These are phyloP conservation scores for Cerceris rybyensis DNA, from an alignment of 2,888 invertebrate species.

Conservation along the genomic window DNA sequence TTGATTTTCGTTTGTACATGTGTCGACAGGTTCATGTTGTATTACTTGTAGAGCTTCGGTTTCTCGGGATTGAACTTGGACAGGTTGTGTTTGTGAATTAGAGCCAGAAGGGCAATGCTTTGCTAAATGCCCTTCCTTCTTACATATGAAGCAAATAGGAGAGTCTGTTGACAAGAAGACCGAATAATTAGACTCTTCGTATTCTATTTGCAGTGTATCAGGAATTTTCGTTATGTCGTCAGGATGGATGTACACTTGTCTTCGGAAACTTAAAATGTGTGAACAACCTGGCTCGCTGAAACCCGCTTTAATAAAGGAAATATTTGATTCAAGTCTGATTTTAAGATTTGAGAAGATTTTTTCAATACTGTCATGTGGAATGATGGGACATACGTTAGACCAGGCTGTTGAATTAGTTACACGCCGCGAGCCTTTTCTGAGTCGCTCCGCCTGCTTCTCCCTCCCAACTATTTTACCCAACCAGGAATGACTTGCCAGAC, in stretches of 20 bases:
- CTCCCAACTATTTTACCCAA: too few relatives aligned
- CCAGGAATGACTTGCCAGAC: too few relatives aligned
- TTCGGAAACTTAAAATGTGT: conserved; percentile 48
- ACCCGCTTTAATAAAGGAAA: background rate
- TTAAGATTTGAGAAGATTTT: background rate
- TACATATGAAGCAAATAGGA: conserved; percentile 34
- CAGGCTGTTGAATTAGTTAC: too few relatives aligned
- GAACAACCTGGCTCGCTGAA: conserved; percentile 23
- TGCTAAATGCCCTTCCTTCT: conserved; percentile 7
- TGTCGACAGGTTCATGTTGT: too few relatives aligned
- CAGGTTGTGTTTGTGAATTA: too few relatives aligned
- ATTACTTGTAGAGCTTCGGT: too few relatives aligned
- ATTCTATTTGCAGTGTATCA: conserved; percentile 37
- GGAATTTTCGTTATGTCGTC: conserved; percentile 49
- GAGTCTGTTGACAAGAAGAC: conserved; percentile 42
- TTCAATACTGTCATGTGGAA: conserved; percentile 7
- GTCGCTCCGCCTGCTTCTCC: too few relatives aligned
- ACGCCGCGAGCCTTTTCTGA: too few relatives aligned
- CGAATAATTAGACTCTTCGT: conserved; percentile 44
- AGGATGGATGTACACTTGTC: conserved; percentile 48
- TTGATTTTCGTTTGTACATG: too few relatives aligned
- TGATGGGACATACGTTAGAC: too few relatives aligned
- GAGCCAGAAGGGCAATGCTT: too few relatives aligned
- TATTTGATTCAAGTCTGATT: background rate
- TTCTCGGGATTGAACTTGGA: too few relatives aligned